Conservation (phyloP, 2,888 invertebrate genomes). For the Sceliomorpha sp. region DNA sequence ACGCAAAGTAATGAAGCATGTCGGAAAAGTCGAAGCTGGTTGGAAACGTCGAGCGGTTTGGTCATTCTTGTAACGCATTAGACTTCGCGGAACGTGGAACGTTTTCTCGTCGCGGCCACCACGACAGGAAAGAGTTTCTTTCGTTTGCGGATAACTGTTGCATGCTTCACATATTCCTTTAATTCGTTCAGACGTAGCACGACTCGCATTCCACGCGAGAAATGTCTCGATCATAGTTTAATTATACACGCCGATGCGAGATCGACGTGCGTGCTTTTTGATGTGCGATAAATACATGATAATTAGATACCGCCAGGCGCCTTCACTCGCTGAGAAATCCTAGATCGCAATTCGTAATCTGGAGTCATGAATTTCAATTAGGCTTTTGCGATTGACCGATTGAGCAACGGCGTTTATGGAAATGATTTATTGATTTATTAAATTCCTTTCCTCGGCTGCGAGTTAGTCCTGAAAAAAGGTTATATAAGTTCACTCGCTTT, state of each 20-base stretch:
- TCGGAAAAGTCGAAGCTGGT: background rate
- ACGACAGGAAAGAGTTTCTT: constrained; percentile 5
- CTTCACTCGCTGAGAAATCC: no score
- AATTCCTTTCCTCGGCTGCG: no score
- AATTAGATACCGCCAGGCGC: no score
- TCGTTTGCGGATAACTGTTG: constrained; percentile 26
- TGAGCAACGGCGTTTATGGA: no score
- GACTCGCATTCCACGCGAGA: background rate
- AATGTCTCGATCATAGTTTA: background rate
- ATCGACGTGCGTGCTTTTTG: background rate
- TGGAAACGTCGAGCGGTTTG: constrained; percentile 7
- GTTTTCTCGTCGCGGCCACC: constrained; percentile 2
- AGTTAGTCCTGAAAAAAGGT: no score
- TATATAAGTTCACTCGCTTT: no score
- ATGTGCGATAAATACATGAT: no score
- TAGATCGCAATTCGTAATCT: no score
- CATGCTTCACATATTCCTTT: constrained; percentile 26
- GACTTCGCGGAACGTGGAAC: background rate
- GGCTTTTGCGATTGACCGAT: no score
- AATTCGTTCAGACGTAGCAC: constrained; percentile 18
- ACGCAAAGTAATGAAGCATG: constrained; percentile 9
- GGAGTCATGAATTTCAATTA: no score
- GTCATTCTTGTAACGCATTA: constrained; percentile 6
- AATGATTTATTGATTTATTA: no score
- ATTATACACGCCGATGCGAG: background rate